These are phyloP conservation scores for Mimumesa dahlbomi DNA, from an alignment of 2,888 invertebrate genomes.

Conservation along the genomic window DNA sequence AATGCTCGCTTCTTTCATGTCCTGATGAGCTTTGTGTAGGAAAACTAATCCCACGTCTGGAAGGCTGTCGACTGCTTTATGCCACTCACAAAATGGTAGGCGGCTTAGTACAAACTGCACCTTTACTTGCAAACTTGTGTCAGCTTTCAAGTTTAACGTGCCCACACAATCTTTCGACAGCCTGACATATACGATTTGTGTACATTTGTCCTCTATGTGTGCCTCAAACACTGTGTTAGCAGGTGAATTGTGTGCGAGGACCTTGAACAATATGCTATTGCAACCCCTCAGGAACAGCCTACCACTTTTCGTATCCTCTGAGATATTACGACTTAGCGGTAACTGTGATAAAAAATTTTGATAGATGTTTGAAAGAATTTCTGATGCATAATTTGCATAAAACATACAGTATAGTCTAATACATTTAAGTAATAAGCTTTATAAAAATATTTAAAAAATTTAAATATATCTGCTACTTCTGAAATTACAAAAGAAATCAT, in stretches of 20 bases:
- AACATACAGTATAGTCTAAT: not conserved
- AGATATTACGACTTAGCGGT: slow-evolving; percentile 87
- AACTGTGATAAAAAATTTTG: slow-evolving; percentile 76
- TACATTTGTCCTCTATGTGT: slow-evolving; percentile 89
- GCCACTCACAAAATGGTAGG: slow-evolving; percentile 92
- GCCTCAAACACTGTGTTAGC: slow-evolving; percentile 83
- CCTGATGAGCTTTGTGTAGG: slow-evolving; percentile 78
- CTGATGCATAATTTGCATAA: not conserved
- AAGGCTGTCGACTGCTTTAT: slow-evolving; percentile 89
- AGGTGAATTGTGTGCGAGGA: not conserved
- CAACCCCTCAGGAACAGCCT: slow-evolving; percentile 89
- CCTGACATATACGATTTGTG: slow-evolving; percentile 88
- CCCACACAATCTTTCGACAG: slow-evolving; percentile 86
- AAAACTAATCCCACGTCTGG: slow-evolving; percentile 87
- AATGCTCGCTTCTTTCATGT: slow-evolving; percentile 71
- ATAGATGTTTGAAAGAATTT: slow-evolving; percentile 14
- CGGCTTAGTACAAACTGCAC: slow-evolving; percentile 92
- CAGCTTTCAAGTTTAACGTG: slow-evolving; percentile 84
- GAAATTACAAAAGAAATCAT: slow-evolving; percentile 4
- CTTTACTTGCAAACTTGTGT: slow-evolving; percentile 85
- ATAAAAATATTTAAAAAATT: too few relatives aligned
- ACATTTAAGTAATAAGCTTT: too few relatives aligned
- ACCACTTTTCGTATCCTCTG: slow-evolving; percentile 91
- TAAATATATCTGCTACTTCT: too few relatives aligned
- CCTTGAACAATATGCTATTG: slow-evolving; percentile 84